Conservation (phyloP, 2,797 vertebrate genomes). For the Darevskia nairensis region DNA sequence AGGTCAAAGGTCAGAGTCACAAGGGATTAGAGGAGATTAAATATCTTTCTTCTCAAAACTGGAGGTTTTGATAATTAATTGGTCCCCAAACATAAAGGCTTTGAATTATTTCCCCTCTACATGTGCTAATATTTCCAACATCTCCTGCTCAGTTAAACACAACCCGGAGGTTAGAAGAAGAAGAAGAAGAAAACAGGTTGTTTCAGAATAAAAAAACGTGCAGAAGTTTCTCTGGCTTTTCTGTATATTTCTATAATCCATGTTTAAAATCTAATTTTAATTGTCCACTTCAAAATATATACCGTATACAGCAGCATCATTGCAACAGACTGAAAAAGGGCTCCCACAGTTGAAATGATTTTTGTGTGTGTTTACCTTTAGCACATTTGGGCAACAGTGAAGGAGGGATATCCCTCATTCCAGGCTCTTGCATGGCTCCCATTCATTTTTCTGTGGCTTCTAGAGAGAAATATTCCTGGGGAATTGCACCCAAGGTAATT, state of each 20-base stretch:
- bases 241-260: background rate
- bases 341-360: background rate
- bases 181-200: too few species aligned
- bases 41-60: conserved; percentile 75
- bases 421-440: background rate
- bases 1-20: conserved; percentile 72
- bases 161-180: background rate
- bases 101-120: conserved; percentile 17
- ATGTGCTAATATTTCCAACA: background rate
- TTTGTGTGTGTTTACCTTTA: background rate
- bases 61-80: conserved; percentile 76
- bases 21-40: conserved; percentile 75
- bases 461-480: background rate
- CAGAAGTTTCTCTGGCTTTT: background rate
- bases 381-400: background rate
- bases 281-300: background rate
- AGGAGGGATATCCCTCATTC: background rate
- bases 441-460: background rate
- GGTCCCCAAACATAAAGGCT: conserved; percentile 63
- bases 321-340: background rate
- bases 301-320: background rate
- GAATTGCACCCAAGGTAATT: background rate
- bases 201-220: background rate
- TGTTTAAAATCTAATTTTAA: background rate
- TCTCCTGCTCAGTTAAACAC: background rate